Evolutionary conservation across 2,888 invertebrate genomes (phyloP).

Genomic region (Beris morrisii): DNA sequence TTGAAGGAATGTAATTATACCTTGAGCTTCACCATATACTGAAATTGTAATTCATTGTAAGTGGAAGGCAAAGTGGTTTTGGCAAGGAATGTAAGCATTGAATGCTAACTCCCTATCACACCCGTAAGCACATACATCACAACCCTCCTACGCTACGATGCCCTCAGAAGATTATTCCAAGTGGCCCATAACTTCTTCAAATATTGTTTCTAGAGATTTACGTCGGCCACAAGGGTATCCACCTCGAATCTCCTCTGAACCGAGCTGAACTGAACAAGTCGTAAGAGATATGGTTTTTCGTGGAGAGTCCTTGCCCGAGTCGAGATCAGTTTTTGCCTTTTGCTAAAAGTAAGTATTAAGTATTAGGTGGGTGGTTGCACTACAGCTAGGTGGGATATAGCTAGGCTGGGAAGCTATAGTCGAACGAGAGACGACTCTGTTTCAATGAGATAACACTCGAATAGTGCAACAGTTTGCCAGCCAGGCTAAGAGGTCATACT

Average conservation of each 20-base stretch:
- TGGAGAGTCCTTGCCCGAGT: too few relatives aligned
- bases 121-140: slow-evolving; percentile 25
- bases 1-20: slow-evolving; percentile 21
- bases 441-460: slow-evolving; percentile 9
- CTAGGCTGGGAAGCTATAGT: neutral
- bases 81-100: slow-evolving; percentile 18
- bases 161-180: slow-evolving; percentile 28
- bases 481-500: slow-evolving; percentile 24
- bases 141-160: neutral
- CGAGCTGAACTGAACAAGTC: too few relatives aligned
- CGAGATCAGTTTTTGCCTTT: too few relatives aligned
- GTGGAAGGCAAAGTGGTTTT: slow-evolving; percentile 23
- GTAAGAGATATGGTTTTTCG: too few relatives aligned
- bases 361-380: too few relatives aligned
- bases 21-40: slow-evolving; percentile 8
- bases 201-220: slow-evolving; percentile 28
- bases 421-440: slow-evolving; percentile 5
- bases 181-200: slow-evolving; percentile 31
- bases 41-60: slow-evolving; percentile 29
- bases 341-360: too few relatives aligned
- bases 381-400: too few relatives aligned
- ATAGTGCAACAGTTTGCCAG: neutral
- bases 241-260: neutral
- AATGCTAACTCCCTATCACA: neutral
- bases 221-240: slow-evolving; percentile 21